Evolutionary conservation across 2,797 vertebrate genomes (phyloP).

Genomic region (Myripristis murdjan): DNA sequence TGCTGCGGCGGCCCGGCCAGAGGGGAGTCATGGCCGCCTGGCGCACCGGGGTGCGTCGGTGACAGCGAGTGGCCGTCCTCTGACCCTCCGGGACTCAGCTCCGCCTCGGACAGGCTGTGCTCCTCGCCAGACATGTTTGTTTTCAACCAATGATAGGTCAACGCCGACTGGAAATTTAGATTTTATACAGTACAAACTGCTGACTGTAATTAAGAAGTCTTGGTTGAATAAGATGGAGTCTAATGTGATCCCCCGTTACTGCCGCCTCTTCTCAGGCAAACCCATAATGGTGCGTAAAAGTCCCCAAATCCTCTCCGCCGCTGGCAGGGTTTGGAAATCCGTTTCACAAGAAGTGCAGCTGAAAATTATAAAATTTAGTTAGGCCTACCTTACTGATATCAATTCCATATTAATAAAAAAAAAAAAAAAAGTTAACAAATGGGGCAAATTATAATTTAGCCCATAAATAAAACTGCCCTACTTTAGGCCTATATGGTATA

Average conservation of each 20-base stretch:
- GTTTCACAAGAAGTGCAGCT: slow-evolving; percentile 61
- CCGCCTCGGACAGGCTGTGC: slow-evolving; percentile 96
- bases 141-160: slow-evolving; percentile 20
- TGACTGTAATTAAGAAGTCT: slow-evolving; percentile 13
- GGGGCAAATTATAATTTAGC: background rate
- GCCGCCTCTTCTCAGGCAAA: slow-evolving; percentile 52
- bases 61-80: slow-evolving; percentile 95
- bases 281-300: slow-evolving; percentile 71
- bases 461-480: slow-evolving; percentile 1
- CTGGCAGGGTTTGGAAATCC: slow-evolving; percentile 39
- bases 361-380: slow-evolving; percentile 20
- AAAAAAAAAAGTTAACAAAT: background rate
- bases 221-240: slow-evolving; percentile 22
- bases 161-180: background rate
- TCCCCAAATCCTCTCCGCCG: slow-evolving; percentile 57
- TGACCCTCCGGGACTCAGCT: slow-evolving; percentile 96
- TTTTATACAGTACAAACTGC: slow-evolving; percentile 15
- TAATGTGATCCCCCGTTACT: slow-evolving; percentile 49
- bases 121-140: slow-evolving; percentile 89
- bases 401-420: background rate
- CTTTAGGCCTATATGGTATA: background rate
- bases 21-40: slow-evolving; percentile 80
- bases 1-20: slow-evolving; percentile 73
- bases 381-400: slow-evolving; percentile 2
- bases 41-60: slow-evolving; percentile 84